Evolutionary conservation across 2,888 invertebrate species (phyloP).

Genomic region (Petrolisthes cinctipes): DNA sequence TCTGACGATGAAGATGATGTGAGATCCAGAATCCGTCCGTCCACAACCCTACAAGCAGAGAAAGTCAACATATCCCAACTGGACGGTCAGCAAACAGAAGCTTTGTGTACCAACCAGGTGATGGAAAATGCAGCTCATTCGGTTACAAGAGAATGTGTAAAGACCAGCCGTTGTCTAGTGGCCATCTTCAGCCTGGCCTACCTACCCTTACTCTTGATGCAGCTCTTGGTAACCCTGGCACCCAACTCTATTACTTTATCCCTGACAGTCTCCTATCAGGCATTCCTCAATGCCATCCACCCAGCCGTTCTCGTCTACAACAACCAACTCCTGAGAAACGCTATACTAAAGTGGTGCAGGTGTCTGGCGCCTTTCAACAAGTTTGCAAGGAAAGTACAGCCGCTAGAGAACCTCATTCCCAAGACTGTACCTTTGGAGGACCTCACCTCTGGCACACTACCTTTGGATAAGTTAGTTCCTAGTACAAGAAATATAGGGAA

Average conservation of each 20-base stretch:
- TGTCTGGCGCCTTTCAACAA: neutral
- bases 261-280: slow-evolving; percentile 5
- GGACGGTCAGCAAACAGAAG: neutral
- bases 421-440: no score
- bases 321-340: neutral
- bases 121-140: neutral
- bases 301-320: slow-evolving; percentile 2
- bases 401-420: no score
- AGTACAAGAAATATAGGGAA: no score
- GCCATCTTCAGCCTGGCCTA: neutral
- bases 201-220: slow-evolving; percentile 9
- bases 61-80: neutral
- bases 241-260: neutral
- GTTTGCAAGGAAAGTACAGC: no score
- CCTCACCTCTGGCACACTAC: no score
- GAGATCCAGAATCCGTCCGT: no score
- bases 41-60: neutral
- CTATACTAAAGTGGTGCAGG: neutral
- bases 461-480: no score
- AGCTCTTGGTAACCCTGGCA: neutral
- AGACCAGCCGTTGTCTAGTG: slow-evolving; percentile 10
- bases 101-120: neutral
- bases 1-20: slow-evolving; percentile 11
- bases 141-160: neutral
- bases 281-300: neutral